These are phyloP conservation scores for Odontocolon sp. DNA, from an alignment of 2,888 invertebrate genomes.

Conservation along the genomic window DNA sequence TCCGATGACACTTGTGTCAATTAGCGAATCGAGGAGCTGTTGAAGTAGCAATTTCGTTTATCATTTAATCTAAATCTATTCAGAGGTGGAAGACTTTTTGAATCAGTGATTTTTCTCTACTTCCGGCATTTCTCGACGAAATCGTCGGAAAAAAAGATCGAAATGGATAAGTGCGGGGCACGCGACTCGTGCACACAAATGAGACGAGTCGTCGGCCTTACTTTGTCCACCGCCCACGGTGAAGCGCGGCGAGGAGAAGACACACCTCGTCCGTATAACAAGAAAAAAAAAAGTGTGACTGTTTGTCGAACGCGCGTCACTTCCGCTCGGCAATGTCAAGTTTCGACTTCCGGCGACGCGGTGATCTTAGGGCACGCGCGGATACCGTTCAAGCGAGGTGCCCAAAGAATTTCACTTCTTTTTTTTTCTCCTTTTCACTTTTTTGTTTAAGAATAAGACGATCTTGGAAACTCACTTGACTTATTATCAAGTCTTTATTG, in stretches of 20 bases:
- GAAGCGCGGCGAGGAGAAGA: constrained; percentile 70
- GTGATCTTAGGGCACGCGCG: constrained; percentile 58
- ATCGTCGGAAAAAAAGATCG: constrained; percentile 38
- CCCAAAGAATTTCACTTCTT: constrained; percentile 38
- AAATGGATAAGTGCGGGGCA: constrained; percentile 46
- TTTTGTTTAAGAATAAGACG: constrained; percentile 32
- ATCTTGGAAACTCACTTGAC: constrained; percentile 7
- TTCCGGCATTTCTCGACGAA: constrained; percentile 40
- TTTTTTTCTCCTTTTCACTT: constrained; percentile 58
- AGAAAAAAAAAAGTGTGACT: constrained; percentile 70
- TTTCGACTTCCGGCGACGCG: constrained; percentile 77
- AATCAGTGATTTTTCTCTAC: constrained; percentile 23
- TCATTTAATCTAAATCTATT: too few species aligned
- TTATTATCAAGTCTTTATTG: too few species aligned
- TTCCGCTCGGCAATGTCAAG: constrained; percentile 80
- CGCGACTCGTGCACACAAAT: constrained; percentile 61
- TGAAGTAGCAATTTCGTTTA: too few species aligned
- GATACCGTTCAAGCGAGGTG: constrained; percentile 7
- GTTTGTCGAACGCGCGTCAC: constrained; percentile 78
- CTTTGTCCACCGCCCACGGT: constrained; percentile 48
- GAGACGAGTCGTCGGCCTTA: constrained; percentile 58
- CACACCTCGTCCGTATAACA: constrained; percentile 78
- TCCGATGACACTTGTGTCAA: constrained; percentile 4
- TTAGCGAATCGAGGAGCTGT: neutral
- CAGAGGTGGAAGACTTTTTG: too few species aligned